A percentile compares a stretch with the other conserved stretches of the same genome.
phyloP scores from a whole-genome alignment of 1,140 invertebrate genomes.

The Sycophila sp. region DNA sequence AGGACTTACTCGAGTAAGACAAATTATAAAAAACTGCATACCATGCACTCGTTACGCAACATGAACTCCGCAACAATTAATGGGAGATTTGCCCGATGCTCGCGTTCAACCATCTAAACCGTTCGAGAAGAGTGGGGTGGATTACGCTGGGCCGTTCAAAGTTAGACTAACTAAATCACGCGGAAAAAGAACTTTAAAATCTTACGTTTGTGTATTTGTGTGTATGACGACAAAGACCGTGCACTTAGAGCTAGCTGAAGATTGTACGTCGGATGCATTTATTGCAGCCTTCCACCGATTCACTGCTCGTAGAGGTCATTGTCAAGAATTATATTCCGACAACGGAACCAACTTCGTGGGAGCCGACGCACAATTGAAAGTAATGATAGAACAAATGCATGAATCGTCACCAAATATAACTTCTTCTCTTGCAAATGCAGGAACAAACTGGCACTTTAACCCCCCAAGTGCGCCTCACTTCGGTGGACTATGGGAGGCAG shows the following conservation, averaged over 20 bases:
- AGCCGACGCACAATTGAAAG: conserved; percentile 20
- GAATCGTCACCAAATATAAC: background rate
- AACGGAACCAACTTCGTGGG: conserved; percentile 24
- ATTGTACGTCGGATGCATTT: background rate
- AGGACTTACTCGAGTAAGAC: background rate
- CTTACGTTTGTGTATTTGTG: background rate
- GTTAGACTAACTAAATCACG: background rate
- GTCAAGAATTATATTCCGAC: background rate
- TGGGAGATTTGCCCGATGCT: background rate
- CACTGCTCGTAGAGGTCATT: conserved; percentile 1
- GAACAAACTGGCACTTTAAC: conserved; percentile 44
- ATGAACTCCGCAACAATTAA: background rate
- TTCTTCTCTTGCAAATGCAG: background rate
- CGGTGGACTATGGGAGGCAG: background rate
- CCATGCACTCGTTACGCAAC: background rate
- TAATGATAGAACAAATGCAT: background rate
- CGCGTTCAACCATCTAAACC: background rate
- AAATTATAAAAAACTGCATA: background rate
- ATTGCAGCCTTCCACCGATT: background rate
- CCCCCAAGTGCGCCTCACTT: conserved; percentile 28
- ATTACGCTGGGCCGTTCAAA: background rate
- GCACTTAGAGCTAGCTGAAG: background rate
- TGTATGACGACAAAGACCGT: background rate
- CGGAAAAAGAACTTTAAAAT: background rate
- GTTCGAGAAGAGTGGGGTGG: background rate